A percentile compares a stretch with the other conserved stretches of the same genome.
Conservation (phyloP, 2,113 vertebrate species). For the Syngnathoides biaculeatus region DNA sequence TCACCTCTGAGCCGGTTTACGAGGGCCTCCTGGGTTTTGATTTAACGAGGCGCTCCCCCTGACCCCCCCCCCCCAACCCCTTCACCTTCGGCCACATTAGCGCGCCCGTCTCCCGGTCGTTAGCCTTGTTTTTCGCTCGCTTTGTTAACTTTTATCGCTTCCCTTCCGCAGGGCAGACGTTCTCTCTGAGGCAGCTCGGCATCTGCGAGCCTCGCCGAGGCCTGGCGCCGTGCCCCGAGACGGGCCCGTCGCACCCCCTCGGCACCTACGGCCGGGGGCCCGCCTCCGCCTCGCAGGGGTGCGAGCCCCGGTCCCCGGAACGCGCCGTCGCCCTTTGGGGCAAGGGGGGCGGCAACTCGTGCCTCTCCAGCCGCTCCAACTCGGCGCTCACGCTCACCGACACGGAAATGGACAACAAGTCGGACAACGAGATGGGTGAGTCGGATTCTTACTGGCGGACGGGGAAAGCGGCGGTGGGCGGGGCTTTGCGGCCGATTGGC, state of each 20-base stretch:
- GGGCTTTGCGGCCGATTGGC: conserved; percentile 57
- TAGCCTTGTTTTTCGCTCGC: conserved; percentile 44
- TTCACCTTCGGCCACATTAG: conserved; percentile 18
- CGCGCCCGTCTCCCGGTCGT: conserved; percentile 31
- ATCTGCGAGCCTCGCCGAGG: conserved; percentile 94
- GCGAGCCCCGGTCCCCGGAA: conserved; percentile 92
- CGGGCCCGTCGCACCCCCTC: conserved; percentile 91
- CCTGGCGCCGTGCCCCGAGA: conserved; percentile 93
- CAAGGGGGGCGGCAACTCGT: conserved; percentile 89
- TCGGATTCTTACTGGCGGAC: conserved; percentile 38
- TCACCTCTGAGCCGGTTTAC: background rate
- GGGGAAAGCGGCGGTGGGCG: conserved; percentile 28
- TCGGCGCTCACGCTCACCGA: conserved; percentile 96
- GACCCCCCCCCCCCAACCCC: no score
- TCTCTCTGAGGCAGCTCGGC: conserved; percentile 96
- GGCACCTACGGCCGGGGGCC: conserved; percentile 83
- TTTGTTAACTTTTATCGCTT: conserved; percentile 66
- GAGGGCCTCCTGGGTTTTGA: conserved; percentile 7
- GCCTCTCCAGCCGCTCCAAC: conserved; percentile 95
- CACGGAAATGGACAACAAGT: conserved; percentile 97
- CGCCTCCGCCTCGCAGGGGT: conserved; percentile 81
- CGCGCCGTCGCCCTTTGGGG: conserved; percentile 94
- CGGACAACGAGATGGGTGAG: conserved; percentile 96
- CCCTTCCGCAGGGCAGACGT: conserved; percentile 89
- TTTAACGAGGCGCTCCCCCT: conserved; percentile 8